Percentiles rank a stretch among this genome's conserved stretches.
These are phyloP conservation scores for Schizothorax lantsangensis DNA, from an alignment of 2,797 vertebrate genomes.

Conservation along the genomic window DNA sequence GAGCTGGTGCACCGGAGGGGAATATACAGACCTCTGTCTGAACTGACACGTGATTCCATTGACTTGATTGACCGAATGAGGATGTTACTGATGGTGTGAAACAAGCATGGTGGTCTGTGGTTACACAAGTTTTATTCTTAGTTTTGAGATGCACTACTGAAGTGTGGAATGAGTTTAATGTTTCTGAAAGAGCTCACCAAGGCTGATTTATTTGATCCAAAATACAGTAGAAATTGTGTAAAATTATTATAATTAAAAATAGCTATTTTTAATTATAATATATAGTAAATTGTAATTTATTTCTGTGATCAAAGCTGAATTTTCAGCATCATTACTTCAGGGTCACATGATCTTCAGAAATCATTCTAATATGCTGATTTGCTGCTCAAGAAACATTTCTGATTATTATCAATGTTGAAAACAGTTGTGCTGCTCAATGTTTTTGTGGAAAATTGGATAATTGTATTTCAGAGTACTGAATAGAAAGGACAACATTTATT, in stretches of 20 bases:
- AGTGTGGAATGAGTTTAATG: neutral
- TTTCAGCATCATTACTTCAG: neutral
- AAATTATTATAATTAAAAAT: neutral
- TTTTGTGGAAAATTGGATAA: neutral
- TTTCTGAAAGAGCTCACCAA: neutral
- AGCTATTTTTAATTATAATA: neutral
- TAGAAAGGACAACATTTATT: too few species aligned
- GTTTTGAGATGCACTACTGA: neutral
- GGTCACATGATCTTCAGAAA: neutral
- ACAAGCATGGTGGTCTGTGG: neutral
- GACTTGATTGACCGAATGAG: neutral
- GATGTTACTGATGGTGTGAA: slow-evolving; percentile 19
- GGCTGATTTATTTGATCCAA: neutral
- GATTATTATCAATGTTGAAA: neutral
- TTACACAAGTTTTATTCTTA: slow-evolving; percentile 13
- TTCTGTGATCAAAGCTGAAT: neutral
- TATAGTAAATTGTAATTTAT: neutral
- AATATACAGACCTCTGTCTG: slow-evolving; percentile 5
- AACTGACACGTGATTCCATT: neutral
- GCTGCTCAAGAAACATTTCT: neutral
- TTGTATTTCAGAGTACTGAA: neutral
- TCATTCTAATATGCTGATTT: neutral
- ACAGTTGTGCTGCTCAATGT: neutral
- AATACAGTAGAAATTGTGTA: neutral
- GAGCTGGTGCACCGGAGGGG: neutral